Percentiles rank a stretch among this genome's conserved stretches.
These are phyloP conservation scores for cattle (Bos taurus) DNA, from an alignment of 2,113 vertebrate genomes.

Conservation along the genomic window DNA sequence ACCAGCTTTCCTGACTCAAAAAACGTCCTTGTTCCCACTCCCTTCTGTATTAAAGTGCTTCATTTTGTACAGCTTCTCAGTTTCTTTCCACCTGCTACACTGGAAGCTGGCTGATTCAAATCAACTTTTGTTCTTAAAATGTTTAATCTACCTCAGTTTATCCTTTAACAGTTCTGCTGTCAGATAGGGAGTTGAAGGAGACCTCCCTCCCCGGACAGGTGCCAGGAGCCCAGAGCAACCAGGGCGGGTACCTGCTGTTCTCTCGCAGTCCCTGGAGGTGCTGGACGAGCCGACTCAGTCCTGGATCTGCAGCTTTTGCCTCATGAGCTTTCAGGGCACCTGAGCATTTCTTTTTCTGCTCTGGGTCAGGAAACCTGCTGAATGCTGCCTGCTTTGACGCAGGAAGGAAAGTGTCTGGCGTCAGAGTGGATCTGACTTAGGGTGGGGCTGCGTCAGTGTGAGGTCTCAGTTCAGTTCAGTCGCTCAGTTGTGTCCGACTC, in stretches of 20 bases:
- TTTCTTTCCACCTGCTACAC: rapidly evolving
- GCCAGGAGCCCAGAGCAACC: not conserved
- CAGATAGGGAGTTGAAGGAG: not conserved
- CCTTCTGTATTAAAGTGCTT: rapidly evolving
- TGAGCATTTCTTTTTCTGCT: no score
- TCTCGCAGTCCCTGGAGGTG: not conserved
- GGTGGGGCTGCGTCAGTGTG: rapidly evolving
- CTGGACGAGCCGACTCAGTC: rapidly evolving
- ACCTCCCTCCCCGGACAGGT: rapidly evolving
- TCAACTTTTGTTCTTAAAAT: not conserved
- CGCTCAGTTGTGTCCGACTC: rapidly evolving
- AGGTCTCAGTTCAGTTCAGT: not conserved
- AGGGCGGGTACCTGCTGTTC: not conserved
- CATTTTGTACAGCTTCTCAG: rapidly evolving
- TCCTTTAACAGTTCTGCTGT: not conserved
- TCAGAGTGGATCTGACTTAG: not conserved
- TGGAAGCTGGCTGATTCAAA: rapidly evolving
- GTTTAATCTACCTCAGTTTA: not conserved
- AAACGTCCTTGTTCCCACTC: not conserved
- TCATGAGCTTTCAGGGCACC: rapidly evolving
- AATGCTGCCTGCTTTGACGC: not conserved
- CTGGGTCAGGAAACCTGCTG: rapidly evolving
- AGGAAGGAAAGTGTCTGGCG: not conserved
- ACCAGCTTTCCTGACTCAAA: rapidly evolving
- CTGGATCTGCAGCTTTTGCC: rapidly evolving